Conservation (phyloP, 2,888 invertebrate species). For the Norana najaformis region DNA sequence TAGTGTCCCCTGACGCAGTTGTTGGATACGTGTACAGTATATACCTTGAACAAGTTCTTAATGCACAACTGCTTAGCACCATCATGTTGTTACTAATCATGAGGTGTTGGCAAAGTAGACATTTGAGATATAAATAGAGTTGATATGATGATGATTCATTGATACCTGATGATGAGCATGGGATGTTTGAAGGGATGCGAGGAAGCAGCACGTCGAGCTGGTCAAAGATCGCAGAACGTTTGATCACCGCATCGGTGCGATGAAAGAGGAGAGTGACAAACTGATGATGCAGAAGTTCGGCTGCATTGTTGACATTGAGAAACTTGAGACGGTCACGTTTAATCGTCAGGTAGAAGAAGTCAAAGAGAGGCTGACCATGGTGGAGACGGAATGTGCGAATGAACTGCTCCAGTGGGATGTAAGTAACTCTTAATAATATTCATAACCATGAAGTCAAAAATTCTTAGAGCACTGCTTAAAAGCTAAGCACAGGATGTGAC, state of each 20-base stretch:
- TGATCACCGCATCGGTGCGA: slow-evolving; percentile 55
- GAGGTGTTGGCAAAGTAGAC: not conserved
- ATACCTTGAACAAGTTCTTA: too few relatives aligned
- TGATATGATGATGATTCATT: not conserved
- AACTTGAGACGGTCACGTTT: slow-evolving; percentile 60
- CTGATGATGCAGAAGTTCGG: slow-evolving; percentile 60
- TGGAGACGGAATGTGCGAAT: slow-evolving; percentile 54
- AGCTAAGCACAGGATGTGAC: not conserved
- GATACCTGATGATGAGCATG: not conserved
- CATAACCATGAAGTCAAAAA: not conserved
- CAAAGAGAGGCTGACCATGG: slow-evolving; percentile 58
- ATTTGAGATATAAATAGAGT: not conserved
- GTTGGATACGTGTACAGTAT: too few relatives aligned
- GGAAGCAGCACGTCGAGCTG: slow-evolving; percentile 58
- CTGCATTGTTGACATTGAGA: slow-evolving; percentile 60
- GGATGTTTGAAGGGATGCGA: slow-evolving; percentile 53
- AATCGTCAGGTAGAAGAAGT: slow-evolving; percentile 61
- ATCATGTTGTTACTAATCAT: too few relatives aligned
- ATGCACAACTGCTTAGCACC: too few relatives aligned
- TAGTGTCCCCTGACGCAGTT: too few relatives aligned
- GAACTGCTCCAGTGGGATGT: slow-evolving; percentile 58
- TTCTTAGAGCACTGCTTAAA: not conserved
- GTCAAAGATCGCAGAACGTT: slow-evolving; percentile 59
- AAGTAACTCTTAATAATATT: slow-evolving; percentile 37
- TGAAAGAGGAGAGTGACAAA: slow-evolving; percentile 58